These are phyloP conservation scores for Drosophila buzzatii DNA, from an alignment of 2,888 invertebrate species.

Conservation along the genomic window DNA sequence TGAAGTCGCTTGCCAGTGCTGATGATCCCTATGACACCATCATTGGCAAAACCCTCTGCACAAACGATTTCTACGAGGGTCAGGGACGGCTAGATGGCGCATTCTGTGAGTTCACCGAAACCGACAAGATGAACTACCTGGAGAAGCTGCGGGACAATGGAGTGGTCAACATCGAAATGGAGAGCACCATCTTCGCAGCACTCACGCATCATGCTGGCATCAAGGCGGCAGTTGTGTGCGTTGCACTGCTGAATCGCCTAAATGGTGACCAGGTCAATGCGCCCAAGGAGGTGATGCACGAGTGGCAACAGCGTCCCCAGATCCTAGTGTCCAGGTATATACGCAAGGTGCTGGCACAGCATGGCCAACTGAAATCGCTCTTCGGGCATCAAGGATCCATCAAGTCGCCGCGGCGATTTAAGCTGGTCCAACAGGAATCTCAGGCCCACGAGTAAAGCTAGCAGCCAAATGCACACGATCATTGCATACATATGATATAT, in stretches of 20 bases:
- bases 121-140: slow-evolving; percentile 96
- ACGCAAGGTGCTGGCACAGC: slow-evolving; percentile 92
- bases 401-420: slow-evolving; percentile 94
- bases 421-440: slow-evolving; percentile 95
- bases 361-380: slow-evolving; percentile 90
- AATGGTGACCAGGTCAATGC: slow-evolving; percentile 97
- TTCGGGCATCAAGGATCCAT: slow-evolving; percentile 92
- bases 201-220: slow-evolving; percentile 97
- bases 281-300: slow-evolving; percentile 94
- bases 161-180: slow-evolving; percentile 99
- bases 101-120: slow-evolving; percentile 96
- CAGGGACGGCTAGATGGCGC: slow-evolving; percentile 98
- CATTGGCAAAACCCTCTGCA: slow-evolving; percentile 97
- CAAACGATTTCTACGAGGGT: slow-evolving; percentile 99
- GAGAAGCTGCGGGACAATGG: slow-evolving; percentile 90
- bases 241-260: slow-evolving; percentile 95
- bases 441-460: slow-evolving; percentile 92
- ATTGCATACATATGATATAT: slow-evolving; percentile 20
- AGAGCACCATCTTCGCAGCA: slow-evolving; percentile 96
- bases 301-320: slow-evolving; percentile 96
- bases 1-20: slow-evolving; percentile 89
- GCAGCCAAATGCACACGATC: slow-evolving; percentile 16
- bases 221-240: slow-evolving; percentile 97
- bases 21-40: slow-evolving; percentile 95
- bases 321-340: slow-evolving; percentile 93